Base-by-base conservation (phyloP, 2,888 invertebrate species). In the Caenorhabditis sp. region DNA sequence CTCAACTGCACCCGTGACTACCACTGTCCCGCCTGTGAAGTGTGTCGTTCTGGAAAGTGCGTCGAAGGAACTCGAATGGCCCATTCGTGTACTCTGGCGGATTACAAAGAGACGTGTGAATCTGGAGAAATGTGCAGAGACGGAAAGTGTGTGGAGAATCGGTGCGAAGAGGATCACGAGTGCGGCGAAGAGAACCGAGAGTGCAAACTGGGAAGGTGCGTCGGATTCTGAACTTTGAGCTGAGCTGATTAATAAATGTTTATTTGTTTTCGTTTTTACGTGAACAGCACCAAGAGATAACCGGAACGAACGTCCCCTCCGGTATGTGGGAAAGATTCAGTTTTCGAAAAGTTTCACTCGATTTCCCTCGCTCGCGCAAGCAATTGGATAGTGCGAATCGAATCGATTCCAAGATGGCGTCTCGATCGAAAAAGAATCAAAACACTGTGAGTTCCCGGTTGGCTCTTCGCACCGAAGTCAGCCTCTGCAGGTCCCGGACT, bases 1-100 rank as follows among this genome's bases (percentile, higher is more conserved):
- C 45, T 53, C 7, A 46, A 20, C 27, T 70, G 70, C 30, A 20
- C 70, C 5, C 39, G 70, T 5, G 70, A 70, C 35, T 70, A 70
- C 30, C 70, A 70, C 20, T 70, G 70, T 26, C 35, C 53, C n/a
- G 4, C 32, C 2, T 70, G 70, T 30, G 45, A 70, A 46, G 59
- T 59, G 0, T 70, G 70, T 22, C 59, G 52, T 1, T 32, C 43
- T 4, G 59, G 70, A 11, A 45, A 45, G 6, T 70, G 70, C 15
- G n/a, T 52, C 30, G 41, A 52, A 13, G 68, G 52, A n/a, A 43
- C 35, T 15, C 32, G 35, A 5, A 13, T 15, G 9, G 2, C 37
- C 13, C 30, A 37, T n/a, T 39, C 32, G 15, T 59, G 59, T 27
- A 48, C 39, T n/a, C 15, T 41, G 13, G 35, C 11, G 11, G 27